phyloP scores from a whole-genome alignment of 2,113 vertebrate genomes.

The Antechinus flavipes region DNA sequence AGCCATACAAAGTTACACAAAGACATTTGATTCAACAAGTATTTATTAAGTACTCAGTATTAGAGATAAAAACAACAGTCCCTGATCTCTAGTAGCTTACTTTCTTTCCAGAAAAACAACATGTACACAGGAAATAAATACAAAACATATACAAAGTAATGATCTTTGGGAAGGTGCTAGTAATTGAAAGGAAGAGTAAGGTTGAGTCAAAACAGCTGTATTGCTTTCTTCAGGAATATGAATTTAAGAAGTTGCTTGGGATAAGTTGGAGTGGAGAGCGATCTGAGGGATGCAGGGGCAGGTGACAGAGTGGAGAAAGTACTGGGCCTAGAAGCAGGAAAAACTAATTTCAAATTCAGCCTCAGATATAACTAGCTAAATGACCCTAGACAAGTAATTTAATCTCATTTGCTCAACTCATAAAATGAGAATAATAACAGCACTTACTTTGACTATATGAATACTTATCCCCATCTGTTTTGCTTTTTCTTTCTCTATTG shows the following conservation, averaged over 20 bases:
- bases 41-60: background rate
- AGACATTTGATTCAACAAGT: background rate
- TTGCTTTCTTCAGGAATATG: background rate
- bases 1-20: background rate
- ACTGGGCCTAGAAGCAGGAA: background rate
- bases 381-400: background rate
- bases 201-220: background rate
- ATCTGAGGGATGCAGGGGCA: background rate
- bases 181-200: too few relatives aligned
- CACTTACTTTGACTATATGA: background rate
- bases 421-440: background rate
- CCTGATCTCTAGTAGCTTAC: background rate
- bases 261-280: background rate
- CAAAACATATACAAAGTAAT: background rate
- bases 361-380: background rate
- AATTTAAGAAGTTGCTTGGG: background rate
- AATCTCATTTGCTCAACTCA: background rate
- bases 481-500: background rate
- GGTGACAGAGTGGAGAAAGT: background rate
- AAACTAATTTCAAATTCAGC: background rate
- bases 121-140: background rate
- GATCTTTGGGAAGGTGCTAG: background rate
- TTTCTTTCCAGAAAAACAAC: background rate
- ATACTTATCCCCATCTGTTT: background rate
- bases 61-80: background rate